These are phyloP conservation scores for Leucoraja erinaceus DNA, from an alignment of 2,113 vertebrate species.

Conservation along the genomic window DNA sequence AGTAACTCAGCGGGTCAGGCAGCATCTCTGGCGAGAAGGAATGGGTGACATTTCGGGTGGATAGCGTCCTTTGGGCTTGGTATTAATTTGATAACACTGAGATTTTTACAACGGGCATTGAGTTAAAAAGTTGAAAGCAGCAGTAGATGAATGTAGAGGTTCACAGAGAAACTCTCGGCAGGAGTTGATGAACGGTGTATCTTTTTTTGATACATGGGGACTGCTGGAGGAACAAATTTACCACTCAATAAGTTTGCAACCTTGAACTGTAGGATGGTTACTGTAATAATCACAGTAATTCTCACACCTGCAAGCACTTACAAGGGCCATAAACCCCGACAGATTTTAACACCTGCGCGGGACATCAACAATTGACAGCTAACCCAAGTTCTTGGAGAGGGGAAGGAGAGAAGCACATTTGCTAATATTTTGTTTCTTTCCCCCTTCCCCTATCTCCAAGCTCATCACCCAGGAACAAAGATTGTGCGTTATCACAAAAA, in stretches of 20 bases:
- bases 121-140: not conserved
- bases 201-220: not conserved
- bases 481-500: not conserved
- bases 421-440: not conserved
- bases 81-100: not conserved
- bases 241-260: not conserved
- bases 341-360: conserved; percentile 13
- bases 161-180: not conserved
- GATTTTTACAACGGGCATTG: not conserved
- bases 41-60: too few species aligned
- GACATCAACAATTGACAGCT: not conserved
- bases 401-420: not conserved
- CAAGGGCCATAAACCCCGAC: conserved; percentile 22
- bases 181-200: not conserved
- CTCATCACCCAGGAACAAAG: not conserved
- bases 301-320: conserved; percentile 32
- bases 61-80: not conserved
- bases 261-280: conserved; percentile 19
- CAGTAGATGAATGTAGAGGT: not conserved
- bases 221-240: not conserved
- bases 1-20: too few species aligned
- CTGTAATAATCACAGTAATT: conserved; percentile 5
- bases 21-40: too few species aligned
- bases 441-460: not conserved
- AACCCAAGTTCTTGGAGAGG: not conserved